Conservation (phyloP, 1,140 invertebrate species). For the Wiebesia pumilae region DNA sequence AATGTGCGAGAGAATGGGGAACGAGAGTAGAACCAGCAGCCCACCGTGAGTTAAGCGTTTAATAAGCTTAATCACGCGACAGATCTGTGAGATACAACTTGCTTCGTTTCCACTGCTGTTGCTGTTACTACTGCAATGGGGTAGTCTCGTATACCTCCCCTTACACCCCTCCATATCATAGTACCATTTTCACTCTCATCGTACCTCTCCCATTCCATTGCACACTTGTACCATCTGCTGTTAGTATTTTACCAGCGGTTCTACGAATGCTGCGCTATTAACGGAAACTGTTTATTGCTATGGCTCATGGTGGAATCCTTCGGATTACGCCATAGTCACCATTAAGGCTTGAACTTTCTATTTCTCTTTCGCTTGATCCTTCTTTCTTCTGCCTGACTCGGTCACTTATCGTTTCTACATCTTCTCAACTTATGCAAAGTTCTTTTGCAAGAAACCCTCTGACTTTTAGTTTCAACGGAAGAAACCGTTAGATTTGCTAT, state of each 20-base stretch:
- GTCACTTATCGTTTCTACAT: background rate
- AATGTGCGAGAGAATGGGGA: background rate
- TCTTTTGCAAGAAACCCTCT: no score
- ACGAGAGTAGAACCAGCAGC: slow-evolving; percentile 52
- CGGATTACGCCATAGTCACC: slow-evolving; percentile 58
- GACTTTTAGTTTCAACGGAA: no score
- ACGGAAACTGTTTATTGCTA: slow-evolving; percentile 73
- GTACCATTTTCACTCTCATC: slow-evolving; percentile 47
- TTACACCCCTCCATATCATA: background rate
- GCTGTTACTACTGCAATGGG: slow-evolving; percentile 3
- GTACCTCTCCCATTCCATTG: background rate
- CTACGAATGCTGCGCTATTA: slow-evolving; percentile 71
- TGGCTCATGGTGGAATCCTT: slow-evolving; percentile 64
- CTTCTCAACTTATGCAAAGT: no score
- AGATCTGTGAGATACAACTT: slow-evolving; percentile 73
- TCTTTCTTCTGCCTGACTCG: background rate
- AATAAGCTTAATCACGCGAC: slow-evolving; percentile 76
- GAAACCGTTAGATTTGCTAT: no score
- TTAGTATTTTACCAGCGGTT: slow-evolving; percentile 72
- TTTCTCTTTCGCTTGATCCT: slow-evolving; percentile 9
- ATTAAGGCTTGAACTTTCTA: slow-evolving; percentile 43
- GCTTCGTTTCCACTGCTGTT: slow-evolving; percentile 51
- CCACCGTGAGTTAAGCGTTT: slow-evolving; percentile 73
- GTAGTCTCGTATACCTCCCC: background rate
- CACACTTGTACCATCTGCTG: slow-evolving; percentile 71